A percentile compares a stretch with the other conserved stretches of the same genome.
Evolutionary conservation across 2,888 invertebrate genomes (phyloP).

Genomic region (Cryptocephalus moraei): DNA sequence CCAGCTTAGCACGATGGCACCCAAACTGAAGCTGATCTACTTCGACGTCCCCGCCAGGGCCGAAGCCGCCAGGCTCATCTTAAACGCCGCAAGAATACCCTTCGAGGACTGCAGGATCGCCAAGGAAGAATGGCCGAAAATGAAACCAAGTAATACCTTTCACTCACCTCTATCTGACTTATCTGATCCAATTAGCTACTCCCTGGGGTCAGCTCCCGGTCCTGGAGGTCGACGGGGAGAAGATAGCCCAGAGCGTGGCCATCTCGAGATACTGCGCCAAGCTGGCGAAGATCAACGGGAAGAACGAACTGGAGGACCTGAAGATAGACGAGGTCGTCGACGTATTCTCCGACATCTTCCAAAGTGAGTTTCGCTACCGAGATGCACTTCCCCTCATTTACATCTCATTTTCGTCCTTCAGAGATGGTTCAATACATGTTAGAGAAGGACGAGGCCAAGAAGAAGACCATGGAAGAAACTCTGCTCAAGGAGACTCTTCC

Average conservation of each 20-base stretch:
- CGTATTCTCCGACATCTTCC: conserved; percentile 46
- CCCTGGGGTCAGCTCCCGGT: conserved; percentile 54
- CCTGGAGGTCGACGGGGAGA: conserved; percentile 50
- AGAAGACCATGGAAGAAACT: background rate
- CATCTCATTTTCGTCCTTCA: background rate
- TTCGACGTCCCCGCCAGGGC: background rate
- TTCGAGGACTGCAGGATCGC: background rate
- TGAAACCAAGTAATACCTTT: conserved; percentile 5
- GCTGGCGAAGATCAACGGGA: conserved; percentile 45
- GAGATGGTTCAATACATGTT: conserved; percentile 1
- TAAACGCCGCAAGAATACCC: background rate
- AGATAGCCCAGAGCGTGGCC: conserved; percentile 47
- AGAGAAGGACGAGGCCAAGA: conserved; percentile 5
- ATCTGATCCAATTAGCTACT: too few species aligned
- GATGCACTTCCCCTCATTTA: too few species aligned
- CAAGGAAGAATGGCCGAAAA: background rate
- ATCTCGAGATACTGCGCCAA: conserved; percentile 52
- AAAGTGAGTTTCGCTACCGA: conserved; percentile 36
- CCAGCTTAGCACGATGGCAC: conserved; percentile 4
- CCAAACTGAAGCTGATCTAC: background rate
- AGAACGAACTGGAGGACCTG: conserved; percentile 44
- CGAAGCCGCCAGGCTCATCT: background rate
- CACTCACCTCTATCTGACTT: too few species aligned
- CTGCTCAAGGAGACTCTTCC: conserved; percentile 2
- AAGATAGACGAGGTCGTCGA: conserved; percentile 51